phyloP scores from a whole-genome alignment of 1,140 invertebrate genomes.

The Bombus waltoni region DNA sequence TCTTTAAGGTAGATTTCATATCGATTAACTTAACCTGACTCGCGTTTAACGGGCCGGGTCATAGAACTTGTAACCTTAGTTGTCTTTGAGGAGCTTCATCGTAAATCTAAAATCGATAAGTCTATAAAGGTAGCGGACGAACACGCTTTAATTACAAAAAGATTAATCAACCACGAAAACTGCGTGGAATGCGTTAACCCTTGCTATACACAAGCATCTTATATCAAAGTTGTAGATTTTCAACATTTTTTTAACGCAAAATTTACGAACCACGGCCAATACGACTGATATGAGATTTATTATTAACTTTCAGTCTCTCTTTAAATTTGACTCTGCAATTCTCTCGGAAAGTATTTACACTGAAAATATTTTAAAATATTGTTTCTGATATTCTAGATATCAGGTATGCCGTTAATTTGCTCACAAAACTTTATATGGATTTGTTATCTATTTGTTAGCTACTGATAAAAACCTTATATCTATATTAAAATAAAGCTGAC shows the following conservation, averaged over 20 bases:
- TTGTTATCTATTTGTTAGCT: no score
- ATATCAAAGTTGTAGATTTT: background rate
- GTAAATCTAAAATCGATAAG: conserved; percentile 41
- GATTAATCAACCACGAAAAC: background rate
- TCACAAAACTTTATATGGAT: no score
- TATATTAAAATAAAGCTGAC: no score
- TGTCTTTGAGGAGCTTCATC: background rate
- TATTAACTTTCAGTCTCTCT: no score
- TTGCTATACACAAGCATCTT: background rate
- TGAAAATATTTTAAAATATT: no score
- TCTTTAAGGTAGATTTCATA: conserved; percentile 17
- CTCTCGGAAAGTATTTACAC: no score
- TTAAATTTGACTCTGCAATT: no score
- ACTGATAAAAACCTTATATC: no score
- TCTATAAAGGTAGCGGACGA: background rate
- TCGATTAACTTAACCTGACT: conserved; percentile 24
- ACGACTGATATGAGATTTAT: no score
- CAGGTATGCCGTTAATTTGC: no score
- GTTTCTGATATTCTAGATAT: no score
- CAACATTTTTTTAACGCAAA: background rate
- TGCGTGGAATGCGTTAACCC: background rate
- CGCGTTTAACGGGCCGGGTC: conserved; percentile 36
- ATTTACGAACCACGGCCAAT: no score
- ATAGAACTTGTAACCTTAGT: conserved; percentile 28
- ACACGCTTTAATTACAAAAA: background rate